Evolutionary conservation across 2,113 vertebrate species (phyloP).

Genomic region (Colaptes auratus): DNA sequence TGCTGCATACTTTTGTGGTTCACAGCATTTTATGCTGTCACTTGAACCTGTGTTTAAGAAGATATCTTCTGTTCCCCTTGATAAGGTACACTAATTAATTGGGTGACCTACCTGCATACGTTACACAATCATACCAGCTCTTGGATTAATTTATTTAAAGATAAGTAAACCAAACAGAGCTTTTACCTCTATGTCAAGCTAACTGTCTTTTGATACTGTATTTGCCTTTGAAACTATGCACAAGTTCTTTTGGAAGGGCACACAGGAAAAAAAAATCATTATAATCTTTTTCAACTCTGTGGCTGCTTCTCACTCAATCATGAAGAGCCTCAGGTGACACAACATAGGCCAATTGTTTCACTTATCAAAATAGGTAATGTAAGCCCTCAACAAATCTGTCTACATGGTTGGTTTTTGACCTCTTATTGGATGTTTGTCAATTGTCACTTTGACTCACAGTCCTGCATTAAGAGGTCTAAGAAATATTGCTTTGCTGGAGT

Average conservation of each 20-base stretch:
- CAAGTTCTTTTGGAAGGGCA: conserved; percentile 36
- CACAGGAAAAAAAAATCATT: conserved; percentile 24
- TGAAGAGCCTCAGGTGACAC: conserved; percentile 52
- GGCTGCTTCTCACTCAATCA: conserved; percentile 10
- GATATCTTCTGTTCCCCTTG: background rate
- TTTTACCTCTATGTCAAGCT: conserved; percentile 25
- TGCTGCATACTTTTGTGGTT: background rate
- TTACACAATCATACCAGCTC: background rate
- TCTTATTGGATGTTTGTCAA: conserved; percentile 56
- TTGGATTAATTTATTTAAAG: conserved; percentile 4
- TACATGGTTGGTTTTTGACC: conserved; percentile 56
- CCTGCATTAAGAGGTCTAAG: conserved; percentile 46
- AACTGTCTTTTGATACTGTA: background rate
- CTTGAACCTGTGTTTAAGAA: background rate
- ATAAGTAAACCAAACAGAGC: background rate
- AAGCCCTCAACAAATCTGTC: conserved; percentile 63
- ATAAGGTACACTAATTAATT: background rate
- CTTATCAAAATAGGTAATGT: conserved; percentile 69
- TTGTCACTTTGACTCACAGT: conserved; percentile 66
- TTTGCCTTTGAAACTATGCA: conserved; percentile 56
- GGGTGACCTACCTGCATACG: background rate
- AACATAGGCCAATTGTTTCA: conserved; percentile 66
- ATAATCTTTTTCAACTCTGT: conserved; percentile 46
- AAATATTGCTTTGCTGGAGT: conserved; percentile 49
- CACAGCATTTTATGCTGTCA: background rate